Evolutionary conservation across 2,113 vertebrate species (phyloP), one percentile per base, ranked within the genome.

Genomic region (Buteo buteo): DNA sequence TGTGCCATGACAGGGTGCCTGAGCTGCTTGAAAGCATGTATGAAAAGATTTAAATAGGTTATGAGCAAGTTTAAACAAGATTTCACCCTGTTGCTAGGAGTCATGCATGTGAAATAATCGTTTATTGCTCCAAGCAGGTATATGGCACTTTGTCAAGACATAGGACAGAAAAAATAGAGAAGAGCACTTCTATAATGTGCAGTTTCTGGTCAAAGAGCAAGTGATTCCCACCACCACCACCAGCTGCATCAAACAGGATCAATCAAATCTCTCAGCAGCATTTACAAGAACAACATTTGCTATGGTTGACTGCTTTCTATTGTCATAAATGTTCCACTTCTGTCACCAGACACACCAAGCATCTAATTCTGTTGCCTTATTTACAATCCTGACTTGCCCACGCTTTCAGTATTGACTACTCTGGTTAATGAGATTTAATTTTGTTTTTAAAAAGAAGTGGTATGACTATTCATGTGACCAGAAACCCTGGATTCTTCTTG

Each of bases 321-420:
- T 88, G 26, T 73, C 59, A 59, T 57, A 78, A 80, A 73, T 42
- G 73, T 94, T 97, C 84, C 84, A 73, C 59, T 88, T 95, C 66
- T 70, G 74, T 47, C 58, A 95, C 49, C 83, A 91, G 86, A 77
- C 42, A 66, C 9, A 87, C 17, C 83, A 92, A 72, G 31, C 57
- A 34, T 66, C 73, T 89, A 93, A 94, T 90, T 96, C 71, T 89
- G 88, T 62, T 9, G 2, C 58, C 65, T 87, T 71, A 86, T 86
- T 88, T 92, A 96, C 42, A 82, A 64, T 16, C 22, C 36, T 0
- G 0, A 22, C 7, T 49, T 73, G 80, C 65, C 90, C 72, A 90
- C n/a, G 4, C 49, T 76, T 80, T 59, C 36, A 57, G 50, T 65
- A 44, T 20, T 90, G 71, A 87, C 81, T 85, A 76, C 86, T 87